Percentiles rank a stretch among this genome's conserved stretches.
These are phyloP conservation scores for Campodea augens DNA, from an alignment of 1,140 invertebrate species.

Conservation along the genomic window DNA sequence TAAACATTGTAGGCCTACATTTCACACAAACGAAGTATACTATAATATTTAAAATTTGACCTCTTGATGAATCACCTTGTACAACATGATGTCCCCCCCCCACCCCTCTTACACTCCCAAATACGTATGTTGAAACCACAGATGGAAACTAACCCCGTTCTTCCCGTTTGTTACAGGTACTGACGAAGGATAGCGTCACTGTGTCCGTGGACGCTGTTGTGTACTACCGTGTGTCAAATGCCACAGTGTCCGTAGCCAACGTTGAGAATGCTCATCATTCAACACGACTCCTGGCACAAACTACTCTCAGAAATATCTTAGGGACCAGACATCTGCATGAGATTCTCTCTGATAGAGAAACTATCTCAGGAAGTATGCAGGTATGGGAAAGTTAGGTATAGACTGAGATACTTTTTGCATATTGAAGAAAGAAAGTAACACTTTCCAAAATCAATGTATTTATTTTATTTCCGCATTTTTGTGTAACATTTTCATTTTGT, in stretches of 20 bases:
- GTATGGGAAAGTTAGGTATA: constrained; percentile 13
- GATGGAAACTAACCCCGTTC: background rate
- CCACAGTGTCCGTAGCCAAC: constrained; percentile 88
- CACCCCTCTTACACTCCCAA: constrained; percentile 4
- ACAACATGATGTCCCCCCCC: constrained; percentile 4
- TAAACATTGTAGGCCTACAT: too few relatives aligned
- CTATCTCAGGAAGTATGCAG: constrained; percentile 23
- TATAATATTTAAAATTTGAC: too few relatives aligned
- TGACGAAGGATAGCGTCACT: constrained; percentile 40
- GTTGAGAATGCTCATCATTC: constrained; percentile 91
- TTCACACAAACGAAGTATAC: too few relatives aligned
- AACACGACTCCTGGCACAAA: constrained; percentile 29
- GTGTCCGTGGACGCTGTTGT: constrained; percentile 37
- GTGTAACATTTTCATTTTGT: too few relatives aligned
- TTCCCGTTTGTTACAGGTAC: constrained; percentile 23
- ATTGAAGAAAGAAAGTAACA: too few relatives aligned
- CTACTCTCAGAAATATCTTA: constrained; percentile 27
- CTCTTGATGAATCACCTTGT: too few relatives aligned
- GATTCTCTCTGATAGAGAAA: constrained; percentile 24
- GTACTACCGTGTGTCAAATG: constrained; percentile 54
- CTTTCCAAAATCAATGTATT: too few relatives aligned
- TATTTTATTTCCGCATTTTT: background rate
- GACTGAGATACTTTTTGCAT: too few relatives aligned
- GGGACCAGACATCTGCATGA: constrained; percentile 27
- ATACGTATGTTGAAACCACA: background rate